These are phyloP conservation scores for Platalea minor DNA, from an alignment of 2,797 vertebrate genomes.

Conservation along the genomic window DNA sequence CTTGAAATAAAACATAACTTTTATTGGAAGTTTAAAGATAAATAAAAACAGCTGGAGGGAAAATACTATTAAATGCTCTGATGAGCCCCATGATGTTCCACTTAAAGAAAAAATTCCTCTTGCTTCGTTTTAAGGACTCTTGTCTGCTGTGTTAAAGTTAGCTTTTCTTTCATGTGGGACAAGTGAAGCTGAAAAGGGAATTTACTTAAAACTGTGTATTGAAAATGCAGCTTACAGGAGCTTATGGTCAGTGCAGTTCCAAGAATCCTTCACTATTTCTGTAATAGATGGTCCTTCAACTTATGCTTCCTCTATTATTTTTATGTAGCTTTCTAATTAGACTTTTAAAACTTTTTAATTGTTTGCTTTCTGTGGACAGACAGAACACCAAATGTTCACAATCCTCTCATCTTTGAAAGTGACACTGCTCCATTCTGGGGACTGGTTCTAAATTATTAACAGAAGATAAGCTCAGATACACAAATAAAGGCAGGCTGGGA, in stretches of 20 bases:
- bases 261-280: constrained; percentile 61
- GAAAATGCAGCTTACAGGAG: constrained; percentile 69
- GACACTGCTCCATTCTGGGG: background rate
- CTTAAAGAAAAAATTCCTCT: constrained; percentile 73
- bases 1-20: constrained; percentile 80
- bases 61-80: constrained; percentile 62
- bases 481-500: background rate
- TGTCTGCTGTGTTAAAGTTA: constrained; percentile 61
- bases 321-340: constrained; percentile 66
- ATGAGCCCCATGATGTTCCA: constrained; percentile 67
- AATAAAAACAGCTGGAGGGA: constrained; percentile 85
- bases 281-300: constrained; percentile 49
- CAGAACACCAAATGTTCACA: constrained; percentile 19
- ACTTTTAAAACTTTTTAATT: constrained; percentile 58
- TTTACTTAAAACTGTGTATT: constrained; percentile 70
- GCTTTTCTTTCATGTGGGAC: constrained; percentile 75
- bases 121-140: constrained; percentile 63
- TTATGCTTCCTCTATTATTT: constrained; percentile 61
- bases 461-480: constrained; percentile 25
- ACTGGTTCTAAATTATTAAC: constrained; percentile 46
- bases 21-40: constrained; percentile 79
- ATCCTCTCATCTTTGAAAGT: constrained; percentile 33
- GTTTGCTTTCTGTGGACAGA: constrained; percentile 53
- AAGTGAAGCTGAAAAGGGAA: constrained; percentile 73
- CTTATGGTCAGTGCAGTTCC: constrained; percentile 59